These are phyloP conservation scores for Tromatobia lineatoria DNA, from an alignment of 2,888 invertebrate species.

Conservation along the genomic window DNA sequence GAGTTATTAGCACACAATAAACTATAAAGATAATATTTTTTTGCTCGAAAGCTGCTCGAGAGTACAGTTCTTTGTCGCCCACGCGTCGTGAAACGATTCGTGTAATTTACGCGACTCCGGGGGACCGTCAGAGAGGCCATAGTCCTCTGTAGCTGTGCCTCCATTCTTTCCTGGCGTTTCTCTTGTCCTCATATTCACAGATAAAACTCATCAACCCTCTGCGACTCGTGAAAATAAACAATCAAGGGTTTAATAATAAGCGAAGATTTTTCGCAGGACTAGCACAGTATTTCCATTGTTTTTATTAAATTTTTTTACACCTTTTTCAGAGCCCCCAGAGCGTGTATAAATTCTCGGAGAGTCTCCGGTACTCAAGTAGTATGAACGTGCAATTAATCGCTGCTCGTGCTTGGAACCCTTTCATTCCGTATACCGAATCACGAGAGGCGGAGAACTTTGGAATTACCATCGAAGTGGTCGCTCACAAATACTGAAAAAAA, in stretches of 20 bases:
- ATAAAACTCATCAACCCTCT: slow-evolving; percentile 54
- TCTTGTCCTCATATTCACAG: slow-evolving; percentile 34
- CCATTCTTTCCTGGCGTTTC: slow-evolving; percentile 24
- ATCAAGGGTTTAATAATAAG: slow-evolving; percentile 28
- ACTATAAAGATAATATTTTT: slow-evolving; percentile 50
- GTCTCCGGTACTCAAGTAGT: slow-evolving; percentile 32
- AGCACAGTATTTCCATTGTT: slow-evolving; percentile 24
- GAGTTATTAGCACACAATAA: slow-evolving; percentile 67
- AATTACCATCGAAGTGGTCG: slow-evolving; percentile 4
- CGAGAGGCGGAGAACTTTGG: slow-evolving; percentile 3
- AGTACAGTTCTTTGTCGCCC: slow-evolving; percentile 54
- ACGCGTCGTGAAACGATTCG: slow-evolving; percentile 58
- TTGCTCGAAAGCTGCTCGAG: slow-evolving; percentile 29
- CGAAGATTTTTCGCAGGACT: slow-evolving; percentile 37
- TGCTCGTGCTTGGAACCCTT: slow-evolving; percentile 28
- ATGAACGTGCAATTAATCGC: slow-evolving; percentile 57
- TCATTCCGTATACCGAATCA: slow-evolving; percentile 18
- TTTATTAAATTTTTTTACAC: slow-evolving; percentile 23
- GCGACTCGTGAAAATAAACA: slow-evolving; percentile 9
- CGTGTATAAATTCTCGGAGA: slow-evolving; percentile 60
- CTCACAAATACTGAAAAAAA: slow-evolving; percentile 1
- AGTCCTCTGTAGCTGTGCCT: slow-evolving; percentile 20
- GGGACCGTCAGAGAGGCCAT: slow-evolving; percentile 37
- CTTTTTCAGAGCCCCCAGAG: slow-evolving; percentile 15
- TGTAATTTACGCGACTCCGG: slow-evolving; percentile 56